Conservation (phyloP, 1,140 invertebrate species). For the Ceratina japonica region DNA sequence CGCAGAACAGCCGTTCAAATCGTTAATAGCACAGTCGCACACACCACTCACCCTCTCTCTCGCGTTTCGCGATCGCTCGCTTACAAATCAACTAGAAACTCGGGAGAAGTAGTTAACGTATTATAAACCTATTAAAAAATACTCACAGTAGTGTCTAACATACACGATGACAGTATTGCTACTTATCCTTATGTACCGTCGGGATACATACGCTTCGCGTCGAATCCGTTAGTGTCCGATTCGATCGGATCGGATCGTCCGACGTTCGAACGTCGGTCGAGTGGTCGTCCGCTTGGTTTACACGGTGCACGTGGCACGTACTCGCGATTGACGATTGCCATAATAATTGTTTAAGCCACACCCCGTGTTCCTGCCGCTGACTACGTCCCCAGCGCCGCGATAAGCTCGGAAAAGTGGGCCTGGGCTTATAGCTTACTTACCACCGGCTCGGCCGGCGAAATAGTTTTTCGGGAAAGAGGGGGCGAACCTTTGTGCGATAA, state of each 20-base stretch:
- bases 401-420: constrained; percentile 48
- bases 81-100: constrained; percentile 68
- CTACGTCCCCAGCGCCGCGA: constrained; percentile 18
- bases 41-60: not conserved
- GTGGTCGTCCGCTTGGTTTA: not conserved
- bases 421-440: constrained; percentile 23
- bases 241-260: not conserved
- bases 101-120: constrained; percentile 70
- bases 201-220: constrained; percentile 68
- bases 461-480: constrained; percentile 48
- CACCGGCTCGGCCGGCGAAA: constrained; percentile 43
- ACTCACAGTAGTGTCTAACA: constrained; percentile 75
- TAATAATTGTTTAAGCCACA: constrained; percentile 5
- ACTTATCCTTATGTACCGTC: constrained; percentile 68
- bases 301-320: not conserved
- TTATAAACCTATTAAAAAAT: constrained; percentile 78
- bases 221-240: constrained; percentile 41
- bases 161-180: constrained; percentile 74
- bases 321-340: not conserved
- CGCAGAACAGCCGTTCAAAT: constrained; percentile 41
- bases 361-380: constrained; percentile 14
- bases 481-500: constrained; percentile 15
- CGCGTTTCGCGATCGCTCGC: not conserved
- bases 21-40: constrained; percentile 33
- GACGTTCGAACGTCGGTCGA: not conserved